Conservation (phyloP, 2,888 invertebrate genomes). For the Nebria brevicollis region DNA sequence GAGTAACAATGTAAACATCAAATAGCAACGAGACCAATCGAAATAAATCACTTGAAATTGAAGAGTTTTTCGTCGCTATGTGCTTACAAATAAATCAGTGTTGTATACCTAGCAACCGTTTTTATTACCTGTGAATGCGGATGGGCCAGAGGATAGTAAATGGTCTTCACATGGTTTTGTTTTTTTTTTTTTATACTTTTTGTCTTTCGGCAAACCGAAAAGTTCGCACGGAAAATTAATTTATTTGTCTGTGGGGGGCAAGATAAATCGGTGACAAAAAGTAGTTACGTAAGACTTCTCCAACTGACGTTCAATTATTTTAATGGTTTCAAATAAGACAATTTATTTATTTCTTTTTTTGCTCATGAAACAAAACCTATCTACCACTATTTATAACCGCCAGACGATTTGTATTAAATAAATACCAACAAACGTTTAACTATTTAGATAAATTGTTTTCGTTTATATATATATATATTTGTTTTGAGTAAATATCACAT, state of each 20-base stretch:
- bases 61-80: background rate
- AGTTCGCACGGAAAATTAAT: background rate
- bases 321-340: background rate
- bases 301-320: background rate
- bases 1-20: background rate
- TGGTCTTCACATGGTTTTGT: background rate
- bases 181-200: background rate
- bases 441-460: too few species aligned
- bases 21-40: background rate
- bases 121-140: background rate
- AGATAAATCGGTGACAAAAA: background rate
- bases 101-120: background rate
- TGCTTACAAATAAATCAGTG: background rate
- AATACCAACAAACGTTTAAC: too few species aligned
- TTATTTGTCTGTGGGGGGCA: constrained; percentile 1
- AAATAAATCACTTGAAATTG: background rate
- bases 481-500: too few species aligned
- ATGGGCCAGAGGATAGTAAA: background rate
- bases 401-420: too few species aligned
- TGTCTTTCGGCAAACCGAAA: background rate
- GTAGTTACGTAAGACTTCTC: background rate
- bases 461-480: too few species aligned
- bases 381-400: background rate
- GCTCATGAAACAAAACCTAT: background rate
- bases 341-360: background rate